phyloP scores from a whole-genome alignment of 2,888 invertebrate species.

The Lydus trimaculatus region DNA sequence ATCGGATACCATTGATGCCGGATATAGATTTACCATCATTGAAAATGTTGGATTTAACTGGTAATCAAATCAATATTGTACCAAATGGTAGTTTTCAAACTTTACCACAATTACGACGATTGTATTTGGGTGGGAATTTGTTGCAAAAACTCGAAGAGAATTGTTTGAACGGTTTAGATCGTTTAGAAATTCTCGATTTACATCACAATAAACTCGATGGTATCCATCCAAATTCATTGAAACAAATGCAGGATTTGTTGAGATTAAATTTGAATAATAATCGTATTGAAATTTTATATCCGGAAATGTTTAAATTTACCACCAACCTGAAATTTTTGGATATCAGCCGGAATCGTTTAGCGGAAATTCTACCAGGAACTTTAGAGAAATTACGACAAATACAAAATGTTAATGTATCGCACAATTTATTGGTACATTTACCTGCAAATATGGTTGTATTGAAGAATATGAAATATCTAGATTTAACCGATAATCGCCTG shows the following conservation, averaged over 20 bases:
- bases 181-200: constrained; percentile 77
- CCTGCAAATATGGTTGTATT: constrained; percentile 75
- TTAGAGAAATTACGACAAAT: constrained; percentile 72
- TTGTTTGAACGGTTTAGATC: constrained; percentile 73
- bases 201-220: constrained; percentile 75
- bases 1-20: constrained; percentile 70
- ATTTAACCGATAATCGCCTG: constrained; percentile 81
- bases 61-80: constrained; percentile 76
- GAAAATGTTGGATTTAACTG: constrained; percentile 76
- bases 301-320: constrained; percentile 73
- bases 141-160: constrained; percentile 73
- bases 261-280: constrained; percentile 81
- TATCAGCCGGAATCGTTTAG: constrained; percentile 77
- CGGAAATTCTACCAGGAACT: constrained; percentile 70
- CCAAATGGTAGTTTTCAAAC: constrained; percentile 70
- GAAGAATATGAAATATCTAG: constrained; percentile 73
- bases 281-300: constrained; percentile 73
- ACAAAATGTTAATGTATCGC: constrained; percentile 78
- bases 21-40: constrained; percentile 76
- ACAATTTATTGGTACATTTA: constrained; percentile 76
- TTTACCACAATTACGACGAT: constrained; percentile 70
- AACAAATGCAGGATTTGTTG: constrained; percentile 69
- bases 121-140: constrained; percentile 78
- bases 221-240: constrained; percentile 72
- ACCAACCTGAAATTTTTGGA: constrained; percentile 71